phyloP scores from a whole-genome alignment of 2,888 invertebrate genomes.

The Furcula furcula region DNA sequence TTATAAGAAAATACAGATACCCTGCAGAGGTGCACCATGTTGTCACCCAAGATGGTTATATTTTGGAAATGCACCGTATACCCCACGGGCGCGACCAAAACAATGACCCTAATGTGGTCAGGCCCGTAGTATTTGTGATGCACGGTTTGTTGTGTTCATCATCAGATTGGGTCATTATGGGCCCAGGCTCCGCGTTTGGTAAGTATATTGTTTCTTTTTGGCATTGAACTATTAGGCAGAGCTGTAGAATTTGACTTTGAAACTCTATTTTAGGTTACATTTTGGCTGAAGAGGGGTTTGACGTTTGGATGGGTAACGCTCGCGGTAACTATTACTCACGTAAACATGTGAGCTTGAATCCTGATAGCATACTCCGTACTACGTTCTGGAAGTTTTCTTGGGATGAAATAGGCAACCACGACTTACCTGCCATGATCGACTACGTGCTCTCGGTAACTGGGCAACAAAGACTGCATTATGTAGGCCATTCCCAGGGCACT shows the following conservation, averaged over 20 bases:
- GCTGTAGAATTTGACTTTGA: too few species aligned
- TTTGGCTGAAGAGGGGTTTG: slow-evolving; percentile 86
- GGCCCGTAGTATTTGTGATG: slow-evolving; percentile 83
- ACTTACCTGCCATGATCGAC: slow-evolving; percentile 92
- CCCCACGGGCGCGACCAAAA: slow-evolving; percentile 74
- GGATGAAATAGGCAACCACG: slow-evolving; percentile 90
- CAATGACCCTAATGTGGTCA: slow-evolving; percentile 62
- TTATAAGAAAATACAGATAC: slow-evolving; percentile 84
- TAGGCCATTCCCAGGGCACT: slow-evolving; percentile 90
- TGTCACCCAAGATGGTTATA: slow-evolving; percentile 88
- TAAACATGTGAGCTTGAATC: slow-evolving; percentile 72
- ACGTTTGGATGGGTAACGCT: slow-evolving; percentile 91
- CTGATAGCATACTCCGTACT: slow-evolving; percentile 50
- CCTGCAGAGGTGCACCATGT: slow-evolving; percentile 83
- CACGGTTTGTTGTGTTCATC: slow-evolving; percentile 89
- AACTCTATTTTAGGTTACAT: slow-evolving; percentile 71
- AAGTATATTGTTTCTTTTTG: slow-evolving; percentile 14
- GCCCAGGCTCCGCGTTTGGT: slow-evolving; percentile 86
- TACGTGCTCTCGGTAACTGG: slow-evolving; percentile 82
- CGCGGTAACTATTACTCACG: slow-evolving; percentile 87
- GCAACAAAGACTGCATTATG: slow-evolving; percentile 84
- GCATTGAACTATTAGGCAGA: too few species aligned
- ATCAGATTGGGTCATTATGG: slow-evolving; percentile 87
- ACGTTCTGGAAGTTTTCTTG: slow-evolving; percentile 89
- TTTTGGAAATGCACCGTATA: slow-evolving; percentile 89